Conservation (phyloP, 2,888 invertebrate species). For the Bhutanitis thaidina region DNA sequence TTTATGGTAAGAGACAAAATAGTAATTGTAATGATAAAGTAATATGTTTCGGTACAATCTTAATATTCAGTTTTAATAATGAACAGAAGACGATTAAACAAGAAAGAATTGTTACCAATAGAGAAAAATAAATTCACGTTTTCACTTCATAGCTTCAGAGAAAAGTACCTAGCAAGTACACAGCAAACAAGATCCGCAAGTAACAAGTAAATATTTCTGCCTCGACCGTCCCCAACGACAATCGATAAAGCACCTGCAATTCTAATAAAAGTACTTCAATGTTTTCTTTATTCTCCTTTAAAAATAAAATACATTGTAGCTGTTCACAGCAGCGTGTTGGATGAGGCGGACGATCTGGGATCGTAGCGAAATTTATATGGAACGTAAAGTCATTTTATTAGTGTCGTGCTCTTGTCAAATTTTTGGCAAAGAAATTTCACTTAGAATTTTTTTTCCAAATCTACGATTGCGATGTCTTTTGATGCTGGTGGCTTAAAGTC, state of each 20-base stretch:
- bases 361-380: slow-evolving; percentile 7
- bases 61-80: too few species aligned
- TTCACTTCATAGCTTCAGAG: background rate
- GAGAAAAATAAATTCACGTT: too few species aligned
- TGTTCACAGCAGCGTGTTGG: slow-evolving; percentile 4
- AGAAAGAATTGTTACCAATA: too few species aligned
- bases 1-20: too few species aligned
- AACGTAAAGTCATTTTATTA: slow-evolving; percentile 15
- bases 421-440: slow-evolving; percentile 9
- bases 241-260: slow-evolving; percentile 16
- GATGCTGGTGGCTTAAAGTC: too few species aligned
- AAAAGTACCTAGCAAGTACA: background rate
- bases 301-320: slow-evolving; percentile 9
- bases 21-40: too few species aligned
- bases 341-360: slow-evolving; percentile 13
- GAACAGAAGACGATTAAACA: too few species aligned
- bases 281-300: slow-evolving; percentile 16
- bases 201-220: slow-evolving; percentile 2
- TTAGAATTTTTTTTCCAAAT: too few species aligned
- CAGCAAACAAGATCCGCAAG: background rate
- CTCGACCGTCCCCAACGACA: background rate
- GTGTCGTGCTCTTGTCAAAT: slow-evolving; percentile 1
- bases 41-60: too few species aligned
- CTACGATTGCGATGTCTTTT: too few species aligned
- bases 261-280: slow-evolving; percentile 15